Evolutionary conservation across 2,797 vertebrate species (phyloP), one percentile per base, ranked within the genome.

Genomic region (Megaceryle alcyon): DNA sequence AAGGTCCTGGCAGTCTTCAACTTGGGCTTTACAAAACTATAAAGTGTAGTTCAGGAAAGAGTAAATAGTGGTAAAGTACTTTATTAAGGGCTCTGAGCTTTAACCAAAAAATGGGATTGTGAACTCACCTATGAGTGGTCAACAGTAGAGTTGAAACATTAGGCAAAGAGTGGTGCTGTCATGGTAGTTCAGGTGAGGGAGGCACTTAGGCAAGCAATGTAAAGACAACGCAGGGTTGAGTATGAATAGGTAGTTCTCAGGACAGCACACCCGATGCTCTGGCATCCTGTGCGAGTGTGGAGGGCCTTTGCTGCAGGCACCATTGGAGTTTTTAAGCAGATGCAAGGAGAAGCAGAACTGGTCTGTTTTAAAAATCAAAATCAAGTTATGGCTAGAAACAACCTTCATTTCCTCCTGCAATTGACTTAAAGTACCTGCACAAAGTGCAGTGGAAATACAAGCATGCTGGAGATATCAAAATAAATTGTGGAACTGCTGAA

Each of bases 221-320:
- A 80, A 71, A 64, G 33, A 33, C 14, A 51, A 9, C 12, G 14
- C 28, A 76, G 31, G 15, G n/a, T 0, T 46, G 0, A 5, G 21
- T 51, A 51, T 26, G 14, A 61, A 29, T 4, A 61, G 14, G 12
- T 71, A 9, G 15, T 56, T 86, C 18, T 71, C n/a, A 19, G 44
- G 21, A 48, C 39, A 68, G 26, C 23, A 44, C 16, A 10, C 12
- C 2, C 20, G 54, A 35, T 20, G 60, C 76, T 26, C 4, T 0
- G 0, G 6, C 7, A 0, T 61, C 44, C 19, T 28, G 5, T 6
- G 7, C 5, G 12, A 18, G 5, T 1, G 11, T 64, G 28, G 25
- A 54, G 53, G 31, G 6, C 26, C 46, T 79, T 72, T 21, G 6
- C 59, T 72, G 39, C 59, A 82, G 37, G 5, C 17, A 17, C 29